These are phyloP conservation scores for Hydrolagus colliei DNA, from an alignment of 2,797 vertebrate species.

Conservation along the genomic window DNA sequence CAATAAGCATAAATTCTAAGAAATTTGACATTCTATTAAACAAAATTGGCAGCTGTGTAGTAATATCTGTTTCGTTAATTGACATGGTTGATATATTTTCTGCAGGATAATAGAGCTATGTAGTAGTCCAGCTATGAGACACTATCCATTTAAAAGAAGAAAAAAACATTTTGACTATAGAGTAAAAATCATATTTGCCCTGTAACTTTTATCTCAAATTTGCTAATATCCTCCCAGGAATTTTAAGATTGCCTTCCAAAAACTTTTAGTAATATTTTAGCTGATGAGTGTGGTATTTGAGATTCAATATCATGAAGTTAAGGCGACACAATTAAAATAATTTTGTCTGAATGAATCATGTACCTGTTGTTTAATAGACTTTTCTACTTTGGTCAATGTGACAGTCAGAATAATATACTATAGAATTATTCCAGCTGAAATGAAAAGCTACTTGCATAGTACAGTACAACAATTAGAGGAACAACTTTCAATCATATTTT, in stretches of 20 bases:
- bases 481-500: constrained; percentile 5
- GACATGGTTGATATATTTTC: constrained; percentile 7
- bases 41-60: not conserved
- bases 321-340: constrained; percentile 18
- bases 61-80: constrained; percentile 16
- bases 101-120: not conserved
- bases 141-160: constrained; percentile 10
- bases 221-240: not conserved
- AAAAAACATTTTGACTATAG: not conserved
- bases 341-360: not conserved
- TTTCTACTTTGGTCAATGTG: not conserved
- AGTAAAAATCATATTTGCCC: not conserved
- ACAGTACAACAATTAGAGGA: not conserved
- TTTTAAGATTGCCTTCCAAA: constrained; percentile 6
- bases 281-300: constrained; percentile 2
- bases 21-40: not conserved
- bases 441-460: not conserved
- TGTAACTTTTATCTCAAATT: not conserved
- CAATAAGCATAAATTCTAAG: not conserved
- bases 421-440: not conserved
- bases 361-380: not conserved
- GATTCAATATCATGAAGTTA: constrained; percentile 11
- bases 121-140: not conserved
- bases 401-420: not conserved
- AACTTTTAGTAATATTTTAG: not conserved